Evolutionary conservation across 2,888 invertebrate genomes (phyloP).

Genomic region (Spialia ferax): DNA sequence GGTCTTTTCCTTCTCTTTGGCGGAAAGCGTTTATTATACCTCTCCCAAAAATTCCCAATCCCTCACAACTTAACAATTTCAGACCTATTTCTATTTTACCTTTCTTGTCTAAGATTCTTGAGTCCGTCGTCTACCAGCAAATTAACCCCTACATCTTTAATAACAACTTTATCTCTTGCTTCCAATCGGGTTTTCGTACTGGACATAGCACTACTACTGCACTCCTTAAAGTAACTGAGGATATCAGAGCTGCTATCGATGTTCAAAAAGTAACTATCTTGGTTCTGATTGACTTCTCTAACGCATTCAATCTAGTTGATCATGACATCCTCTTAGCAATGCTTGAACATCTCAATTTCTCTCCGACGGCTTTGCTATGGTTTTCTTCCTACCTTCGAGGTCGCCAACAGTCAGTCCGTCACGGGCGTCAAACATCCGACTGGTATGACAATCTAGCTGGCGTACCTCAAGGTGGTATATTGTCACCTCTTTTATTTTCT

Average conservation of each 20-base stretch:
- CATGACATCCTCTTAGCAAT: not conserved
- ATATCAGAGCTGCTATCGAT: conserved; percentile 3
- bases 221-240: not conserved
- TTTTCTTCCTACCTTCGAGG: conserved; percentile 17
- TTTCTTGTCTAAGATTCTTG: conserved; percentile 9
- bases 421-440: not conserved
- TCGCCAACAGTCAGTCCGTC: conserved; percentile 3
- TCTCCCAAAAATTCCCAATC: conserved; percentile 14
- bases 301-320: conserved; percentile 19
- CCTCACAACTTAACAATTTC: conserved; percentile 4
- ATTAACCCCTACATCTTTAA: not conserved
- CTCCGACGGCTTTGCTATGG: not conserved
- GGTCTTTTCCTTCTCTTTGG: not conserved
- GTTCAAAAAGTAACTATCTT: not conserved
- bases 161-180: not conserved
- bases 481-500: conserved; percentile 15
- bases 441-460: conserved; percentile 8
- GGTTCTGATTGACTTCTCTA: conserved; percentile 12
- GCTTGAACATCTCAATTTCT: not conserved
- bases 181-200: conserved; percentile 14
- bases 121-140: not conserved
- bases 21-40: conserved; percentile 14
- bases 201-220: conserved; percentile 18
- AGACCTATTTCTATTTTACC: conserved; percentile 1
- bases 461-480: conserved; percentile 15